These are phyloP conservation scores for Seladonia tumulorum DNA, from an alignment of 2,888 invertebrate genomes.

Conservation along the genomic window DNA sequence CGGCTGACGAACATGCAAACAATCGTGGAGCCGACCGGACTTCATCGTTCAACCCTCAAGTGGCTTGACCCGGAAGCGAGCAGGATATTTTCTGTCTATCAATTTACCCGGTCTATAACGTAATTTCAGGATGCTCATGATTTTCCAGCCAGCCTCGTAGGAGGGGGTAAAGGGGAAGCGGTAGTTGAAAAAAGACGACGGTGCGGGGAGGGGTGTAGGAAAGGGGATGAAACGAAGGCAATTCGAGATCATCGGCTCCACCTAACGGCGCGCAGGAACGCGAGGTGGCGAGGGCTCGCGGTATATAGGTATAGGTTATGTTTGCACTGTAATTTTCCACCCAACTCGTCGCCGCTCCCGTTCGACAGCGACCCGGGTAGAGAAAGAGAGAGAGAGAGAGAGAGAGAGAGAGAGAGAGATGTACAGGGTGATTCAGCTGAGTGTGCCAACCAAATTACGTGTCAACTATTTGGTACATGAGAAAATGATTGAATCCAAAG, in stretches of 20 bases:
- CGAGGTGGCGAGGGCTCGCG: conserved; percentile 47
- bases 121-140: conserved; percentile 42
- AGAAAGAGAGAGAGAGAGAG: conserved; percentile 6
- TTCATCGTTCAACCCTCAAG: neutral
- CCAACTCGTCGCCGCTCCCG: conserved; percentile 62
- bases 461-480: neutral
- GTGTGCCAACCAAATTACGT: neutral
- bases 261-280: conserved; percentile 60
- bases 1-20: neutral
- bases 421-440: neutral
- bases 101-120: conserved; percentile 26
- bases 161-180: neutral
- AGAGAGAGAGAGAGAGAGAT: conserved; percentile 4
- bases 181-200: conserved; percentile 4
- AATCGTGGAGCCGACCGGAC: neutral
- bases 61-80: neutral
- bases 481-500: neutral
- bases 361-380: conserved; percentile 39
- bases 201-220: neutral
- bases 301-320: conserved; percentile 74
- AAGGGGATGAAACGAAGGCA: conserved; percentile 42
- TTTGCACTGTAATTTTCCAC: conserved; percentile 82
- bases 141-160: conserved; percentile 20
- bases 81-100: conserved; percentile 25
- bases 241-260: conserved; percentile 71